phyloP scores from a whole-genome alignment of 2,888 invertebrate species.

The Cheilosia pagana region DNA sequence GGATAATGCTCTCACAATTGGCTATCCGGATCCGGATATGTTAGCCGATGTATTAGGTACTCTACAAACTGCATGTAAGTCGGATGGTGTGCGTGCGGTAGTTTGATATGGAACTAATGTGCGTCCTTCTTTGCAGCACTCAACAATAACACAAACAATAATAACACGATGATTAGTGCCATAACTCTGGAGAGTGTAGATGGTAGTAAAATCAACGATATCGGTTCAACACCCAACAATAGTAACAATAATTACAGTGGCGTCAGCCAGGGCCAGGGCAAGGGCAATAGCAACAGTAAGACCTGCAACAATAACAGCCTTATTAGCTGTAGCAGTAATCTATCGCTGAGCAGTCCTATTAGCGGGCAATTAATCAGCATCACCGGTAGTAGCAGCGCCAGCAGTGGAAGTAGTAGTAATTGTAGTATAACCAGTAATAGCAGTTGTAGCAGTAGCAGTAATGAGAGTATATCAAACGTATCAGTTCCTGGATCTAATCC shows the following conservation, averaged over 20 bases:
- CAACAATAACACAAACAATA: slow-evolving; percentile 77
- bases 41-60: slow-evolving; percentile 89
- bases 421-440: slow-evolving; percentile 74
- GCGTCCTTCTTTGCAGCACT: slow-evolving; percentile 77
- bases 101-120: background rate
- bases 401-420: slow-evolving; percentile 73
- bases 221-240: slow-evolving; percentile 62
- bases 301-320: slow-evolving; percentile 76
- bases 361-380: slow-evolving; percentile 77
- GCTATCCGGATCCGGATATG: slow-evolving; percentile 90
- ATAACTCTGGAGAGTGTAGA: slow-evolving; percentile 69
- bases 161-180: slow-evolving; percentile 72
- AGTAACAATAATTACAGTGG: slow-evolving; percentile 76
- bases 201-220: slow-evolving; percentile 69
- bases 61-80: slow-evolving; percentile 85
- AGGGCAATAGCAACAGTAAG: slow-evolving; percentile 75
- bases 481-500: slow-evolving; percentile 77
- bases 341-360: slow-evolving; percentile 70
- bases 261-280: slow-evolving; percentile 78
- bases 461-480: slow-evolving; percentile 76
- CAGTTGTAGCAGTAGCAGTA: slow-evolving; percentile 76
- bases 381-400: slow-evolving; percentile 77
- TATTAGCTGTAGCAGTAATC: slow-evolving; percentile 76
- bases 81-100: background rate
- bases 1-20: slow-evolving; percentile 87